Evolutionary conservation across 2,113 vertebrate genomes (phyloP).

Genomic region (Sphaerodactylus townsendi): DNA sequence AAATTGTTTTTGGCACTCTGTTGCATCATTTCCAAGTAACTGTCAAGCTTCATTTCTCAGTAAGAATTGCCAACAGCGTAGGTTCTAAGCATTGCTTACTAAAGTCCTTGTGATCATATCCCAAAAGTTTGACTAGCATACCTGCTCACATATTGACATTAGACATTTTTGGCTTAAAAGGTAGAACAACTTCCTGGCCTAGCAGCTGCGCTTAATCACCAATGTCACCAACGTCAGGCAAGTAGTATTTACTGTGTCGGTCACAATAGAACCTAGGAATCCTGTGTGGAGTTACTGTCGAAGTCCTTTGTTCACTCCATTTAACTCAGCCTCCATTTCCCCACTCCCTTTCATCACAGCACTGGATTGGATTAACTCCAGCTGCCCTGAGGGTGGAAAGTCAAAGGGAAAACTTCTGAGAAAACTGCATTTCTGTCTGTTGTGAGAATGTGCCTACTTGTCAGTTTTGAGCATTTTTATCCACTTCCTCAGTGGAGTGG

Average conservation of each 20-base stretch:
- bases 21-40: not conserved
- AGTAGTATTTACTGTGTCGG: not conserved
- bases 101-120: not conserved
- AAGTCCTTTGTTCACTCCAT: not conserved
- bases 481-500: not conserved
- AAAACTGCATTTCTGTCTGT: not conserved
- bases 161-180: not conserved
- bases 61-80: not conserved
- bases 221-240: not conserved
- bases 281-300: not conserved
- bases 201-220: not conserved
- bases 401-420: no score
- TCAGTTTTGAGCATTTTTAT: not conserved
- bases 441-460: not conserved
- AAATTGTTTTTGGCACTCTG: not conserved
- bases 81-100: not conserved
- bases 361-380: not conserved
- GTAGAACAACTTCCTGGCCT: not conserved
- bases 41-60: not conserved
- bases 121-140: not conserved
- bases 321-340: not conserved
- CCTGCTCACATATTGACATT: not conserved
- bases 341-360: no score
- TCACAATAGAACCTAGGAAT: not conserved
- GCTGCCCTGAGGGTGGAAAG: not conserved